phyloP scores from a whole-genome alignment of 2,888 invertebrate genomes.

The Metellina segmentata region DNA sequence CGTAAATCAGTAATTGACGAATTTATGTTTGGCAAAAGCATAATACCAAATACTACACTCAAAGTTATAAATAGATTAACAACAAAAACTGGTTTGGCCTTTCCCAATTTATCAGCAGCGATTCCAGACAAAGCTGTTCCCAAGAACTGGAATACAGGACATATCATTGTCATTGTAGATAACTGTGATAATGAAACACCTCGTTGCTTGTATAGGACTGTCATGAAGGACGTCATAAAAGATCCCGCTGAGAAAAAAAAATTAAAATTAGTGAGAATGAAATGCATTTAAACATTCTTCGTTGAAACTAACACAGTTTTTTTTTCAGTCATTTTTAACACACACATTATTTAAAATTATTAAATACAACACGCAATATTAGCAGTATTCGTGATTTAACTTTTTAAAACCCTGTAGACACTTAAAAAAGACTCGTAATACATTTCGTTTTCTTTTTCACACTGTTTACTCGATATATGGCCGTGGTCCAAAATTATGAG shows the following conservation, averaged over 20 bases:
- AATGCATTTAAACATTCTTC: neutral
- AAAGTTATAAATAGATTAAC: constrained; percentile 89
- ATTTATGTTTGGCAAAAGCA: constrained; percentile 81
- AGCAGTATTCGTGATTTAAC: too few relatives aligned
- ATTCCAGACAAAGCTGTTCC: constrained; percentile 88
- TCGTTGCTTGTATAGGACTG: constrained; percentile 94
- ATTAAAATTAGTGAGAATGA: neutral
- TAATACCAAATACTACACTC: constrained; percentile 88
- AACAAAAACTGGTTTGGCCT: constrained; percentile 91
- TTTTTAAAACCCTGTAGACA: neutral
- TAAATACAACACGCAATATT: too few relatives aligned
- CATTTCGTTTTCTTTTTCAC: too few relatives aligned
- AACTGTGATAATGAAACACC: constrained; percentile 92
- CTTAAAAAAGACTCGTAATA: neutral
- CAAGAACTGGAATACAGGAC: constrained; percentile 92
- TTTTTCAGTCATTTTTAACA: too few relatives aligned
- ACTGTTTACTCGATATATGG: too few relatives aligned
- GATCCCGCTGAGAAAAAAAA: constrained; percentile 86
- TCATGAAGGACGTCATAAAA: constrained; percentile 90
- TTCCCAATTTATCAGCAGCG: constrained; percentile 91
- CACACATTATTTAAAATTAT: too few relatives aligned
- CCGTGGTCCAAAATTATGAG: too few relatives aligned
- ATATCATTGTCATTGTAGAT: constrained; percentile 90
- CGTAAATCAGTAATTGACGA: neutral
- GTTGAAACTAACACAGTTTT: too few relatives aligned